Percentiles rank a stretch among this genome's conserved stretches.
phyloP scores from a whole-genome alignment of 2,888 invertebrate genomes.

The Drosophila eohydei region DNA sequence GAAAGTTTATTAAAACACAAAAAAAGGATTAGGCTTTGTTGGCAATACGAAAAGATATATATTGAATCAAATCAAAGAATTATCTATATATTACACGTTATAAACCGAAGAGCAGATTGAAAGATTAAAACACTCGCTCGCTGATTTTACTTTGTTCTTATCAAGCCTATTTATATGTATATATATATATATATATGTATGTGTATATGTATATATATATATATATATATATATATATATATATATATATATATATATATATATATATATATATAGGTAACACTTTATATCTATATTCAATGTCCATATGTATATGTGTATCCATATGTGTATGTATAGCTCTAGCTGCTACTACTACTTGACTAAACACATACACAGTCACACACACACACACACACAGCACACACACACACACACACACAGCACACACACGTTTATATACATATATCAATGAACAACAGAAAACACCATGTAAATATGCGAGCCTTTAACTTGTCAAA shows the following conservation, averaged over 20 bases:
- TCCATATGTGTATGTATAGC: constrained; percentile 47
- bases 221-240: constrained; percentile 27
- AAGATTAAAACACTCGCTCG: constrained; percentile 51
- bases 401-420: constrained; percentile 13
- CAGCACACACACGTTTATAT: constrained; percentile 19
- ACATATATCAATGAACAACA: constrained; percentile 15
- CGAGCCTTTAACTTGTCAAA: constrained; percentile 49
- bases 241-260: constrained; percentile 25
- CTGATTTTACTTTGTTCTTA: constrained; percentile 81
- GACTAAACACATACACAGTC: constrained; percentile 45
- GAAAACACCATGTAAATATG: constrained; percentile 58
- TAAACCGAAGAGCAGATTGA: constrained; percentile 45
- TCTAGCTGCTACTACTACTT: constrained; percentile 32
- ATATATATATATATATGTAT: constrained; percentile 10
- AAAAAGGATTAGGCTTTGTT: constrained; percentile 53
- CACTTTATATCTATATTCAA: constrained; percentile 21
- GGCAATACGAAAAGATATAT: constrained; percentile 40
- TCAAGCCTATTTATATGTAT: constrained; percentile 20
- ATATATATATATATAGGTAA: constrained; percentile 26
- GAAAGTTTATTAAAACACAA: constrained; percentile 16
- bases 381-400: constrained; percentile 6
- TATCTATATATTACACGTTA: neutral
- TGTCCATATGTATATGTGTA: constrained; percentile 37
- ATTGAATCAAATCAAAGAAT: constrained; percentile 1
- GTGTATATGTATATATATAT: constrained; percentile 24